Evolutionary conservation across 2,888 invertebrate species (phyloP).

Genomic region (Lochmaea capreae): DNA sequence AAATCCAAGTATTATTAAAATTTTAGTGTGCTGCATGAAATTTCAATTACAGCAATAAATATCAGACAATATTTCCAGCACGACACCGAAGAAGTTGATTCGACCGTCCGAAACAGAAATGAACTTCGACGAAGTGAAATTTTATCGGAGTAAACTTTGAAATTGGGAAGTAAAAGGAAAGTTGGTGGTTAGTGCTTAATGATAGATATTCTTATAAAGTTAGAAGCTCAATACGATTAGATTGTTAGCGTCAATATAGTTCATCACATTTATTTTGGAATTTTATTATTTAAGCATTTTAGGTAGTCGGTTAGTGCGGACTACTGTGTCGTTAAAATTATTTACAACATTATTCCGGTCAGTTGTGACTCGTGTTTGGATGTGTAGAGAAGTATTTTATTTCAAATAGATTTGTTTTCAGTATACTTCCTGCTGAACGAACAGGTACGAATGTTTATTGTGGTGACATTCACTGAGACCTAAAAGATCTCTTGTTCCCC

Average conservation of each 20-base stretch:
- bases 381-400: too few species aligned
- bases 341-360: too few species aligned
- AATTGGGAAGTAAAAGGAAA: neutral
- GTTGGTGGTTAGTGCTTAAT: neutral
- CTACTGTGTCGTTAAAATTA: too few species aligned
- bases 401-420: too few species aligned
- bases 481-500: too few species aligned
- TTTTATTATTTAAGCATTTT: too few species aligned
- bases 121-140: neutral
- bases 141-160: neutral
- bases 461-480: too few species aligned
- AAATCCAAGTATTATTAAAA: neutral
- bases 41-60: slow-evolving; percentile 6
- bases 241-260: neutral
- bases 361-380: too few species aligned
- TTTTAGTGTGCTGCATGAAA: neutral
- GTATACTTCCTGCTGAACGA: too few species aligned
- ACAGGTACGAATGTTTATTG: too few species aligned
- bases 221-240: neutral
- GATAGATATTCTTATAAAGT: neutral
- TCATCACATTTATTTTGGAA: neutral
- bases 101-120: slow-evolving; percentile 8
- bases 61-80: neutral
- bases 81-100: neutral
- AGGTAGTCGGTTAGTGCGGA: too few species aligned